phyloP scores from a whole-genome alignment of 2,888 invertebrate species.

The Drosophila imparisetae region DNA sequence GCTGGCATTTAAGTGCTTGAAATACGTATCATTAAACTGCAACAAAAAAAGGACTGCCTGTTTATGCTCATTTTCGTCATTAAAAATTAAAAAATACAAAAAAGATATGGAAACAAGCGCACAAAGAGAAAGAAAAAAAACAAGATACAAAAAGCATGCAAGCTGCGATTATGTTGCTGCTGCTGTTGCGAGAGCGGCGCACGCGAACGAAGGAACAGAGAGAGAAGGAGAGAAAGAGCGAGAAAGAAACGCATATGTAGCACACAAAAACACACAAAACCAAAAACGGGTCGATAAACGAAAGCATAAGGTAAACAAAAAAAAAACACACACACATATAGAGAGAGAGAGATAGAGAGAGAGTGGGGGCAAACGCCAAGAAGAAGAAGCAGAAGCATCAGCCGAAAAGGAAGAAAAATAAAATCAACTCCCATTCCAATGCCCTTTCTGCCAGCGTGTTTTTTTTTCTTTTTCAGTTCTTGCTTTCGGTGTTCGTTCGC shows the following conservation, averaged over 20 bases:
- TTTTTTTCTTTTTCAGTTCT: slow-evolving; percentile 25
- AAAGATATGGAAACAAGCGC: not conserved
- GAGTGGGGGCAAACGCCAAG: slow-evolving; percentile 30
- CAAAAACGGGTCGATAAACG: slow-evolving; percentile 76
- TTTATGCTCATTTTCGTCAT: not conserved
- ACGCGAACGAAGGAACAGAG: slow-evolving; percentile 38
- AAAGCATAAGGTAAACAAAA: slow-evolving; percentile 80
- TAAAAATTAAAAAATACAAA: not conserved
- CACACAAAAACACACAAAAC: slow-evolving; percentile 70
- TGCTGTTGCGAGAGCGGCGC: slow-evolving; percentile 40
- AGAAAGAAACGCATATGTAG: slow-evolving; percentile 67
- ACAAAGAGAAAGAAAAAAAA: slow-evolving; percentile 21
- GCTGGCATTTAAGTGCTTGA: not conserved
- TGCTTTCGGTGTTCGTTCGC: slow-evolving; percentile 36
- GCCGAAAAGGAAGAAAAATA: slow-evolving; percentile 66
- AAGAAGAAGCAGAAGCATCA: slow-evolving; percentile 57
- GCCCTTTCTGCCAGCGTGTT: slow-evolving; percentile 53
- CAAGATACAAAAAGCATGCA: slow-evolving; percentile 45
- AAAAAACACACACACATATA: slow-evolving; percentile 39
- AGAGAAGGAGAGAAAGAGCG: slow-evolving; percentile 43
- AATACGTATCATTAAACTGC: not conserved
- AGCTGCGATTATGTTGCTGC: slow-evolving; percentile 51
- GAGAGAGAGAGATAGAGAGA: not conserved
- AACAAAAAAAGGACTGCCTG: not conserved
- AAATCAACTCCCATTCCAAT: slow-evolving; percentile 65